These are phyloP conservation scores for Diadema setosum DNA, from an alignment of 35 echinoderm and acorn worm species.

Conservation along the genomic window DNA sequence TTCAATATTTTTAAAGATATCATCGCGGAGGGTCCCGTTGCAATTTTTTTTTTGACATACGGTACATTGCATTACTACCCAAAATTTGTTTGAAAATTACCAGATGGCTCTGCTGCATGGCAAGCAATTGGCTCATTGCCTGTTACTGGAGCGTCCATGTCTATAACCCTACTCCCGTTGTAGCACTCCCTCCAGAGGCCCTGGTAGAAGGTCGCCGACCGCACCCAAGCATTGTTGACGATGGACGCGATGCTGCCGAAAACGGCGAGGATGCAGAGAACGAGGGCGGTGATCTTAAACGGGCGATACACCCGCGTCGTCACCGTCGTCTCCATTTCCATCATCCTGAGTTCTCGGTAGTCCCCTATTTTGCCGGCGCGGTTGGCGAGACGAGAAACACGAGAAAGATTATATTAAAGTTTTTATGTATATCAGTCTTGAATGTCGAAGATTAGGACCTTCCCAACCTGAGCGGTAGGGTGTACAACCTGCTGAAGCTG, in stretches of 20 bases:
- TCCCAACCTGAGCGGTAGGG: no score
- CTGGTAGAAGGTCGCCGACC: constrained; percentile 46
- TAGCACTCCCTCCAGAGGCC: constrained; percentile 77
- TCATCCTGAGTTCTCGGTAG: background rate
- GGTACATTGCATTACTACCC: no score
- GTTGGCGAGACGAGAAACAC: background rate
- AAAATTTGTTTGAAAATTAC: no score
- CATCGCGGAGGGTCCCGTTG: no score
- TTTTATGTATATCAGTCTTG: no score
- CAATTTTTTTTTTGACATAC: no score
- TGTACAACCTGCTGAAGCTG: no score
- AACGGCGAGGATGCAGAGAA: constrained; percentile 46
- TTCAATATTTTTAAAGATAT: no score
- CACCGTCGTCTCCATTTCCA: constrained; percentile 57
- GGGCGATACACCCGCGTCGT: constrained; percentile 78
- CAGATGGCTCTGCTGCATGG: constrained; percentile 9
- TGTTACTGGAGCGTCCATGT: background rate
- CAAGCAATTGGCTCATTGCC: background rate
- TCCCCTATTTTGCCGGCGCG: background rate
- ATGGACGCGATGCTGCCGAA: constrained; percentile 53
- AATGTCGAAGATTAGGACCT: no score
- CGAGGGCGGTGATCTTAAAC: constrained; percentile 81
- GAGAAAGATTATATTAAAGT: no score
- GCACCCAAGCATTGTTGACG: constrained; percentile 55
- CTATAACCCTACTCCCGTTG: constrained; percentile 33